A percentile compares a stretch with the other conserved stretches of the same genome.
phyloP scores from a whole-genome alignment of 2,888 invertebrate species.

The Sinotaia quadrata region DNA sequence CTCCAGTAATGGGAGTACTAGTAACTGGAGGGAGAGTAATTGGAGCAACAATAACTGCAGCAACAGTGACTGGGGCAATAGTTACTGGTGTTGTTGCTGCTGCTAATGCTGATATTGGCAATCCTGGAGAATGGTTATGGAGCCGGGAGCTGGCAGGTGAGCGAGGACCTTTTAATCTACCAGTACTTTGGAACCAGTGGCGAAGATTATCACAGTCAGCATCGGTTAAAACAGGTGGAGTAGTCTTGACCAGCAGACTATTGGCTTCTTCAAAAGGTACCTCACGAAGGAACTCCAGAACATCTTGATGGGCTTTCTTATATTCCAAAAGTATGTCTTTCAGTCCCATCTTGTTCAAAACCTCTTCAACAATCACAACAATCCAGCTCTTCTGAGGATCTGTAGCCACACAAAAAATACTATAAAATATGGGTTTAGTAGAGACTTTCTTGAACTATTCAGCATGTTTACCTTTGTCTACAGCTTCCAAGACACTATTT shows the following conservation, averaged over 20 bases:
- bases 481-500: too few species aligned
- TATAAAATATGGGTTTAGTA: too few species aligned
- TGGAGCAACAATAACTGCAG: too few species aligned
- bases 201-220: background rate
- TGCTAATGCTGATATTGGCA: too few species aligned
- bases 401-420: constrained; percentile 37
- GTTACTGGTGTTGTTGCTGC: too few species aligned
- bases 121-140: background rate
- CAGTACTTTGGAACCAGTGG: background rate
- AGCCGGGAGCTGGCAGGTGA: too few species aligned
- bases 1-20: background rate
- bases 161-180: too few species aligned
- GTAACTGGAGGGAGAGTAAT: too few species aligned
- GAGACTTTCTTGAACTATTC: too few species aligned
- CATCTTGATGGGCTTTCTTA: constrained; percentile 21
- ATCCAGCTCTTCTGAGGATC: constrained; percentile 54
- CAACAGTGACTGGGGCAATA: too few species aligned
- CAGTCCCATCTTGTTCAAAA: constrained; percentile 31
- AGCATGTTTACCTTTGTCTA: too few species aligned
- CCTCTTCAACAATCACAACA: constrained; percentile 45
- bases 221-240: constrained; percentile 76
- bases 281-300: constrained; percentile 75
- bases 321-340: constrained; percentile 33
- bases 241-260: constrained; percentile 84
- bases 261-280: constrained; percentile 84